Conservation (phyloP, 1,140 invertebrate species). For the Branchinecta lindahli region DNA sequence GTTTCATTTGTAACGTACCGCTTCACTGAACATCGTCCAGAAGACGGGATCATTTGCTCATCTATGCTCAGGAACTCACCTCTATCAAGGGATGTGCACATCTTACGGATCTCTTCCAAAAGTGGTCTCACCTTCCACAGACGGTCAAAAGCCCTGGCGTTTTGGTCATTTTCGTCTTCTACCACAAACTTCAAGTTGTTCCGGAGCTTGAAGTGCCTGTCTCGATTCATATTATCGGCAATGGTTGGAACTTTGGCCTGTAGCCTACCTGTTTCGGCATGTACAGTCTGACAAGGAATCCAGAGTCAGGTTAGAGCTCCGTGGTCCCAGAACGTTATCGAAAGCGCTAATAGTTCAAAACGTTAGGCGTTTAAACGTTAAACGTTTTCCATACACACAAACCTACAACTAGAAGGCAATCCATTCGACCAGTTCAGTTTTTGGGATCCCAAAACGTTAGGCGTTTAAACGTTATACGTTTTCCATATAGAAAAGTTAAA, state of each 20-base stretch:
- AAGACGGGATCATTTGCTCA: slow-evolving; percentile 24
- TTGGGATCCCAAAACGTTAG: neutral
- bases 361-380: too few species aligned
- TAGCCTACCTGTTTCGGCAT: too few species aligned
- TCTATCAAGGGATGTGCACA: slow-evolving; percentile 18
- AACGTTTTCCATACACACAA: too few species aligned
- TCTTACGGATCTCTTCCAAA: slow-evolving; percentile 17
- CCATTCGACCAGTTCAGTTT: neutral
- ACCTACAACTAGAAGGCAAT: neutral
- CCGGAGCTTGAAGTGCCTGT: neutral
- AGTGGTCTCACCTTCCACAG: slow-evolving; percentile 23
- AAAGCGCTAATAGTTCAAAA: neutral
- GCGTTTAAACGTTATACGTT: too few species aligned
- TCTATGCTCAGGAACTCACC: slow-evolving; percentile 20
- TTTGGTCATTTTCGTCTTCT: slow-evolving; percentile 6
- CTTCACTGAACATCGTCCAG: slow-evolving; percentile 19
- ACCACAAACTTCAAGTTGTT: neutral
- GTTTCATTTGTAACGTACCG: slow-evolving; percentile 18
- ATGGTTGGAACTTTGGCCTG: neutral
- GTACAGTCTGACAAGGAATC: neutral
- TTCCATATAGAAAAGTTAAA: too few species aligned
- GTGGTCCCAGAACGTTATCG: neutral
- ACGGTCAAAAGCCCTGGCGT: slow-evolving; percentile 18
- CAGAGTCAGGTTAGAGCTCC: neutral
- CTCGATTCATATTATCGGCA: neutral